Base-by-base conservation (phyloP, 1,140 invertebrate species). In the Hyles euphorbiae region DNA sequence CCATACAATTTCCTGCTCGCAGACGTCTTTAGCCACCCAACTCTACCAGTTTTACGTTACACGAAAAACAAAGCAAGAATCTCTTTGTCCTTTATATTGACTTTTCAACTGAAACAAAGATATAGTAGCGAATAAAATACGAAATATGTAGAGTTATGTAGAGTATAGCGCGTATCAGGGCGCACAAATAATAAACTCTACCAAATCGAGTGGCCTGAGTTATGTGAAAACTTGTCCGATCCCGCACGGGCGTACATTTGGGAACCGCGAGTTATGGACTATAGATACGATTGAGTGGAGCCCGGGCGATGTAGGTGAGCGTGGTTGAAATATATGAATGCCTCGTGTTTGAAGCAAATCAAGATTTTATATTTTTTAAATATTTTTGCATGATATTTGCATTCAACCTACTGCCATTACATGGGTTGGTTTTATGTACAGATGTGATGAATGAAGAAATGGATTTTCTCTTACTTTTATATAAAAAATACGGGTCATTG, bases 141-240 rank as follows among this genome's bases (percentile, higher is more conserved):
- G 56, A 72, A 71, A 77, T 75, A 81, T 74, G 73, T 74, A 81
- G 60, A 70, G 47, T 61, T 75, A 81, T 74, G 73, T 74, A 81
- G 60, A 70, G 47, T 61, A 56, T 40, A 34, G 36, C 68, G 62
- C 68, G 72, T 80, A 77, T 78, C 68, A 62, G 64, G 56, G 60
- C 67, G 68, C 70, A 73, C 78, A 81, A 83, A 84, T 84, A 84
- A 84, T 84, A 84, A 79, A 84, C 73, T 78, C 65, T 75, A 78
- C 69, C 78, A 81, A 83, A 87, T 87, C 83, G 83, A 84, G 78
- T 84, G 78, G 74, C 67, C 68, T 87, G 80, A 87, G 72, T 84
- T 87, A 84, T 87, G 83, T 74, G 78, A 64, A 87, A 87, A 87
- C 72, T 87, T 87, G 73, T 49, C 56, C 78, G 74, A 82, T 76